Conservation (phyloP, 2,888 invertebrate species). For the Drosophila emarginata region DNA sequence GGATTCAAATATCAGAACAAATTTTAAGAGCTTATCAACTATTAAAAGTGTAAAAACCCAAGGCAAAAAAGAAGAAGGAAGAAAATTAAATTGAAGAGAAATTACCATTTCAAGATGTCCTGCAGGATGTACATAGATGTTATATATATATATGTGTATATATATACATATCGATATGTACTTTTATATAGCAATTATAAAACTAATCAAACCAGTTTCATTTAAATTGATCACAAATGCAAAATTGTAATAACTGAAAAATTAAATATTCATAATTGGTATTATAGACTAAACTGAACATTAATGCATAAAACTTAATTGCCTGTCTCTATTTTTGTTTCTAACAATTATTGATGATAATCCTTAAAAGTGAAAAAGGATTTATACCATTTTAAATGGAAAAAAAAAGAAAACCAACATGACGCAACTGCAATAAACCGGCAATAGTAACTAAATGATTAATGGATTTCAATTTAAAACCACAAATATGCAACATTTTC, state of each 20-base stretch:
- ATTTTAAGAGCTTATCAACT: too few species aligned
- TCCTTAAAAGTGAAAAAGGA: not conserved
- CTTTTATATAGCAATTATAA: not conserved
- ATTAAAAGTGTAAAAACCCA: too few species aligned
- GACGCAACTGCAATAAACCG: not conserved
- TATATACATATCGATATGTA: not conserved
- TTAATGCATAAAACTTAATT: not conserved
- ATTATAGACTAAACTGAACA: not conserved
- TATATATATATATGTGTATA: too few species aligned
- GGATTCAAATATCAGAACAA: too few species aligned
- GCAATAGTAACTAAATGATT: not conserved
- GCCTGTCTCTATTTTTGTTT: not conserved
- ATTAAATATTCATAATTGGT: constrained; percentile 1
- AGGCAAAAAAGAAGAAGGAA: too few species aligned
- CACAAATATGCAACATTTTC: not conserved
- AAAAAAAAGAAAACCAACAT: not conserved
- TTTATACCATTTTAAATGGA: not conserved
- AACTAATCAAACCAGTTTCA: not conserved
- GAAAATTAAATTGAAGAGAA: too few species aligned
- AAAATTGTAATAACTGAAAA: not conserved
- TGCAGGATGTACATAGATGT: too few species aligned
- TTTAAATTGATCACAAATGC: not conserved
- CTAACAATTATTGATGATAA: constrained; percentile 1
- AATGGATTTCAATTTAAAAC: not conserved
- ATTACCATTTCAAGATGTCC: too few species aligned